phyloP scores from a whole-genome alignment of 2,113 vertebrate species.

The Serinus canaria region DNA sequence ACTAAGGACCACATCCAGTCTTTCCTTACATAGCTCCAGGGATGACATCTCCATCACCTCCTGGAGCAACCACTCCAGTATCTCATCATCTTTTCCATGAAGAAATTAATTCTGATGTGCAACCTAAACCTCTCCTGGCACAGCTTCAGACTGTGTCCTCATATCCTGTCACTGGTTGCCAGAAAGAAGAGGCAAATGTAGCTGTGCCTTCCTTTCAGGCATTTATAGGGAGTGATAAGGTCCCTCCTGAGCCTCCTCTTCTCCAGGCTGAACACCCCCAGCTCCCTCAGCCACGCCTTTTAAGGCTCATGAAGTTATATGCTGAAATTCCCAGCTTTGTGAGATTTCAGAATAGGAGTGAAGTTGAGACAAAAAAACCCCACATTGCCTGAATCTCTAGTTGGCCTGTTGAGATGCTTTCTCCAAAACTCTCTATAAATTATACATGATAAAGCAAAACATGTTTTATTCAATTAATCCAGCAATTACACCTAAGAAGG shows the following conservation, averaged over 20 bases:
- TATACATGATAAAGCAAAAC: not conserved
- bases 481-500: not conserved
- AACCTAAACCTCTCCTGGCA: not conserved
- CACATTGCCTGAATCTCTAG: not conserved
- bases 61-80: not conserved
- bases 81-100: not conserved
- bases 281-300: accelerated
- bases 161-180: accelerated
- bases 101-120: not conserved
- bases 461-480: not conserved
- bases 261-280: not conserved
- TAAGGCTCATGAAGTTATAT: not conserved
- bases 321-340: not conserved
- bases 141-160: not conserved
- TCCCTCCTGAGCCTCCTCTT: not conserved
- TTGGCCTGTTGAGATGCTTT: not conserved
- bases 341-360: not conserved
- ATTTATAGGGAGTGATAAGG: not conserved
- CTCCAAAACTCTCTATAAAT: not conserved
- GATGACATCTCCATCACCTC: not conserved
- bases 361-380: not conserved
- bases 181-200: not conserved
- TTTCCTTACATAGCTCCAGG: not conserved
- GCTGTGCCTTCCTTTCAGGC: not conserved
- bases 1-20: not conserved